phyloP scores from a whole-genome alignment of 2,888 invertebrate species.

The Lepas anatifera region DNA sequence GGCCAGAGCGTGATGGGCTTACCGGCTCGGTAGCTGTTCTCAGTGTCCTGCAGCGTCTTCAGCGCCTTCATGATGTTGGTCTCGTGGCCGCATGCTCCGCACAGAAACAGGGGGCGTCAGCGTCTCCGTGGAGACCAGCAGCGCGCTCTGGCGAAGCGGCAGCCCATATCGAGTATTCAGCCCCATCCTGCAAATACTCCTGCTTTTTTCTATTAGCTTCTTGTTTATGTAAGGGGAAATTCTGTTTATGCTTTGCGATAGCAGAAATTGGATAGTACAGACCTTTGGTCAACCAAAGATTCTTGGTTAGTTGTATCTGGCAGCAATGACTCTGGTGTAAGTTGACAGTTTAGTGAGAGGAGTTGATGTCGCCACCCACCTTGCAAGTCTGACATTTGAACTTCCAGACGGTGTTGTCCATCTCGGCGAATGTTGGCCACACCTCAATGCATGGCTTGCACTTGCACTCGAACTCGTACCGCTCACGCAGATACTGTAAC shows the following conservation, averaged over 20 bases:
- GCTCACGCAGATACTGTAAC: constrained; percentile 28
- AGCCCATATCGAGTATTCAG: no score
- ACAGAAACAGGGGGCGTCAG: constrained; percentile 22
- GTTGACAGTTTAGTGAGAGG: no score
- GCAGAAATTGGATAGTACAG: no score
- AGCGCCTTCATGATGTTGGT: constrained; percentile 62
- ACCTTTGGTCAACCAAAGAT: no score
- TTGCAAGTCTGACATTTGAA: constrained; percentile 35
- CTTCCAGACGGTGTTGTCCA: constrained; percentile 52
- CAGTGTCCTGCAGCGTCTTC: constrained; percentile 57
- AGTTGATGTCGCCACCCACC: no score
- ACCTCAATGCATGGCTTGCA: constrained; percentile 61
- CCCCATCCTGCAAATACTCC: no score
- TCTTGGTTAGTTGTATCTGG: no score
- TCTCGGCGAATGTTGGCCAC: constrained; percentile 62
- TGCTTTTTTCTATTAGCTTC: no score
- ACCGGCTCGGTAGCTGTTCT: constrained; percentile 45
- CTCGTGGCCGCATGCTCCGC: constrained; percentile 24
- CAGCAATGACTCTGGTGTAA: no score
- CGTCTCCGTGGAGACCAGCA: constrained; percentile 22
- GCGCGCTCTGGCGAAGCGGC: constrained; percentile 1
- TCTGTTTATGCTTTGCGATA: no score
- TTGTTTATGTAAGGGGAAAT: no score
- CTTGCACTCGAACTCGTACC: constrained; percentile 73
- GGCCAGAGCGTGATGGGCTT: no score